Evolutionary conservation across 2,113 vertebrate species (phyloP).

Genomic region (Sphyrna mokarran): DNA sequence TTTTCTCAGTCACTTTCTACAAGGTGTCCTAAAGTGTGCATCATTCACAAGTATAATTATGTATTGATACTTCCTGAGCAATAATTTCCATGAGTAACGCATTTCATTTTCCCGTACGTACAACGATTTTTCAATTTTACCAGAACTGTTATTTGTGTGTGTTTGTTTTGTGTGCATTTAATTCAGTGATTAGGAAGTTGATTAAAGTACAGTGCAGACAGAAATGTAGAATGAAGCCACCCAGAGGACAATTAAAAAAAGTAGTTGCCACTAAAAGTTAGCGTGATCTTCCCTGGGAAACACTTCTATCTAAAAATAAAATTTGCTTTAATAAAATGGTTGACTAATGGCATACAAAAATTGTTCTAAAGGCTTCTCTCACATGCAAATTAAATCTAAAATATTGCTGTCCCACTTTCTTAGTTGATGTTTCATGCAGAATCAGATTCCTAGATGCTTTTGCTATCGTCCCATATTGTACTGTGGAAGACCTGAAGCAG

Average conservation of each 20-base stretch:
- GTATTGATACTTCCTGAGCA: neutral
- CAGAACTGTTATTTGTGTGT: neutral
- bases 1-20: neutral
- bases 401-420: neutral
- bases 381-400: neutral
- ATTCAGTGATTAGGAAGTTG: neutral
- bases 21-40: neutral
- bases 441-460: neutral
- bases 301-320: neutral
- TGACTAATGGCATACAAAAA: neutral
- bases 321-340: neutral
- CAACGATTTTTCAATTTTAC: neutral
- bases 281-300: neutral
- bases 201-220: neutral
- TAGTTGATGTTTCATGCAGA: neutral
- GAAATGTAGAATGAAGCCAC: neutral
- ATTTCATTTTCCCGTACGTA: neutral
- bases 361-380: neutral
- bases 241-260: neutral
- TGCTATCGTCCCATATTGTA: slow-evolving; percentile 6
- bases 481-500: slow-evolving; percentile 5
- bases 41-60: neutral
- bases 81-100: neutral
- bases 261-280: neutral
- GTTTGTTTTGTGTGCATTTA: neutral